Conservation (phyloP, 2,888 invertebrate genomes). For the Pammene aurita region DNA sequence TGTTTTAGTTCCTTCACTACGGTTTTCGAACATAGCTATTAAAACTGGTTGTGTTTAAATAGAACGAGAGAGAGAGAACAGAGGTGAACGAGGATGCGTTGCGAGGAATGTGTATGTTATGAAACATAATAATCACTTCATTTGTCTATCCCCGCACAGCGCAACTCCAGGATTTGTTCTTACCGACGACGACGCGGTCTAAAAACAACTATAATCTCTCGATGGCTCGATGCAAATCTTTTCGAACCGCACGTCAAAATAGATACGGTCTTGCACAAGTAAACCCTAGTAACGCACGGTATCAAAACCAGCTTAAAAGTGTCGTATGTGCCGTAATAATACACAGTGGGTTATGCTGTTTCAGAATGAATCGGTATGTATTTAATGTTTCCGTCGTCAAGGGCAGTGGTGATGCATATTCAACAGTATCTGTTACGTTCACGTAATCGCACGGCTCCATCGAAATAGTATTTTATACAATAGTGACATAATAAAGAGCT, state of each 20-base stretch:
- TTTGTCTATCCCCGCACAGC: too few species aligned
- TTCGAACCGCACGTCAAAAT: neutral
- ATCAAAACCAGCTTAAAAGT: neutral
- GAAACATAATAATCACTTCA: too few species aligned
- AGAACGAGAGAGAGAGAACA: too few species aligned
- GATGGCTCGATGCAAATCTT: neutral
- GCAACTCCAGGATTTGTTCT: too few species aligned
- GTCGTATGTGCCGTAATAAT: neutral
- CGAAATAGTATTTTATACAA: too few species aligned
- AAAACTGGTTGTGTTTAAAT: too few species aligned
- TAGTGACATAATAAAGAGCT: too few species aligned
- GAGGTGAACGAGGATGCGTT: too few species aligned
- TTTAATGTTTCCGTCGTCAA: slow-evolving; percentile 60
- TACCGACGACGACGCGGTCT: too few species aligned
- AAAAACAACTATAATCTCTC: neutral
- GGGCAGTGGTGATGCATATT: slow-evolving; percentile 48
- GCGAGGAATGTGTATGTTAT: too few species aligned
- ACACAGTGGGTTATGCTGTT: neutral
- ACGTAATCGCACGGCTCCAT: slow-evolving; percentile 18
- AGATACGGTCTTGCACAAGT: slow-evolving; percentile 15
- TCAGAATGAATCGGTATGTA: slow-evolving; percentile 39
- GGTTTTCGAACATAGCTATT: too few species aligned
- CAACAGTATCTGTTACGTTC: slow-evolving; percentile 32
- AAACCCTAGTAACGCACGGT: slow-evolving; percentile 17
- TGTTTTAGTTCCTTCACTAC: too few species aligned